Base-by-base conservation (phyloP, 30 jellyfish, hydroid and myxozoan species). In the Kudoa iwatai region DNA sequence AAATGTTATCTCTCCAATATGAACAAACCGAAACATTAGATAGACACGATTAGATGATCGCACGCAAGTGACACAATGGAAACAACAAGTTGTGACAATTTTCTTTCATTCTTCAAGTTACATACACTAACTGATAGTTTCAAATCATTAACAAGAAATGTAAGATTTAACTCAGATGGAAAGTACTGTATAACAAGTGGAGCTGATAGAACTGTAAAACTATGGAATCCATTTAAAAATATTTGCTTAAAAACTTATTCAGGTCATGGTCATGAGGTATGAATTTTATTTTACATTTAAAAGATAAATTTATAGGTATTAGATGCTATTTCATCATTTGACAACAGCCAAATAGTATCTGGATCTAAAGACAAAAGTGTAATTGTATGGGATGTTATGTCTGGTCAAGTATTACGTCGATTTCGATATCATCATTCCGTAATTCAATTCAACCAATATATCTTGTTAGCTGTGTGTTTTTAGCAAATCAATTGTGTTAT, bases 191-290 rank as follows among this genome's bases (percentile, higher is more conserved):
- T 77, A 61, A 77, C 96, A 11, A 52, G 96, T 55, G 96, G 96
- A 1, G 62, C 88, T 53, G 96, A 77, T 51, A 77, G 56, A 44
- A 50, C 87, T 1, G 21, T 77, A 40, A 34, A 53, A 24, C 50
- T 77, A 21, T 77, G 89, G 82, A 77, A 77, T 45, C 96, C 96
- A 1, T 50, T 54, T 55, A 60, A 54, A 39, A 65, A 54, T 21
- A 41, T 58, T 0, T 49, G 30, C 3, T 38, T 77, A 38, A 77
- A 63, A 45, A 55, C 86, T n/a, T 77, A 77, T 35, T 31, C 36
- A 24, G 96, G 96, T 7, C 96, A 77, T 49, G 96, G 96, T 19
- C 64, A 34, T 17, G 89, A 63, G 34, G 96, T n/a, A n/a, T n/a
- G n/a, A n/a, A n/a, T n/a, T n/a, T n/a, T n/a, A n/a, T n/a, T n/a